Evolutionary conservation across 2,797 vertebrate species (phyloP).

Genomic region (Anniella stebbinsi): DNA sequence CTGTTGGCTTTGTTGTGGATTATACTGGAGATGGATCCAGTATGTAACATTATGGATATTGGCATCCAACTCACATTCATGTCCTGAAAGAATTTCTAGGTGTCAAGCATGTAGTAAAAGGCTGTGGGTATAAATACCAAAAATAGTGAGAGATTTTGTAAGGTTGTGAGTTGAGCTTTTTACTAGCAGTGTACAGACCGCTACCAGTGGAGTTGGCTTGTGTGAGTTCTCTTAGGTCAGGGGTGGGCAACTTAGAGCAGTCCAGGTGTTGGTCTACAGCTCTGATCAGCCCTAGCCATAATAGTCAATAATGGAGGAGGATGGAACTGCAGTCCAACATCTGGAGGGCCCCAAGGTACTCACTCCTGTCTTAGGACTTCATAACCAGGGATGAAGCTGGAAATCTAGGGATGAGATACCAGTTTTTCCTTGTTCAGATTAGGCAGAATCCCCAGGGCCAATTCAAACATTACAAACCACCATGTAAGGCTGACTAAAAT

Average conservation of each 20-base stretch:
- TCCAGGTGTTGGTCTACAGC: too few relatives aligned
- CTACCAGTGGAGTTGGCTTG: neutral
- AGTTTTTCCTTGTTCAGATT: too few relatives aligned
- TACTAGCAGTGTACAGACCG: neutral
- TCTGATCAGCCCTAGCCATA: too few relatives aligned
- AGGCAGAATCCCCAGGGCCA: neutral
- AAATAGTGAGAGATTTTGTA: neutral
- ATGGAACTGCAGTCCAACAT: too few relatives aligned
- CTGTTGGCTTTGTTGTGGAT: neutral
- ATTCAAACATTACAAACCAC: neutral
- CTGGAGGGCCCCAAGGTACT: too few relatives aligned
- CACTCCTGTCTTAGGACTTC: neutral
- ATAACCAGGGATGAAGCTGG: too few relatives aligned
- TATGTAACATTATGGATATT: neutral
- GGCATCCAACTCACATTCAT: neutral
- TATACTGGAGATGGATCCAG: neutral
- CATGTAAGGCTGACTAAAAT: neutral
- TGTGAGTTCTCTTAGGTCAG: neutral
- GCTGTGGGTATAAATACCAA: neutral
- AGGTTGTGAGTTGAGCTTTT: neutral
- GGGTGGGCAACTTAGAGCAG: too few relatives aligned
- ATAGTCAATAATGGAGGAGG: too few relatives aligned
- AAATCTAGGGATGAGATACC: too few relatives aligned
- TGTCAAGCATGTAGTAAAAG: neutral
- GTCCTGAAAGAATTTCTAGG: neutral